phyloP scores from a whole-genome alignment of 2,888 invertebrate species.

The Molorchus minor region DNA sequence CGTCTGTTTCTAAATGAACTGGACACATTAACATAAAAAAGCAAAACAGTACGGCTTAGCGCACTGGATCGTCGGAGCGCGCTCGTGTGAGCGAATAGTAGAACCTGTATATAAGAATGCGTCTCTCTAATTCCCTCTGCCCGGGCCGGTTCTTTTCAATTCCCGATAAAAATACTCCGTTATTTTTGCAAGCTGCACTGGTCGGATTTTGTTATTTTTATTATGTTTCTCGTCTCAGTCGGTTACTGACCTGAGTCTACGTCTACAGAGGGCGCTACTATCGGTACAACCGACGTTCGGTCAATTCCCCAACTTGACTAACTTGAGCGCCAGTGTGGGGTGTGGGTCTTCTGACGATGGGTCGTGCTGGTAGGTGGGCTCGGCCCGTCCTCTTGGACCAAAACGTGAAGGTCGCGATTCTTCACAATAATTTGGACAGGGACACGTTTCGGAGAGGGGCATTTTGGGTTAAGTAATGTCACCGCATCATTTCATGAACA shows the following conservation, averaged over 20 bases:
- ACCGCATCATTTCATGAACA: no score
- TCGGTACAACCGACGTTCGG: conserved; percentile 46
- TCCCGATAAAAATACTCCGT: conserved; percentile 63
- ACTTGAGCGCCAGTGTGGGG: conserved; percentile 22
- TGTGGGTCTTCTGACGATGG: no score
- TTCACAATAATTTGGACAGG: no score
- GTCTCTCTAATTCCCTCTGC: conserved; percentile 53
- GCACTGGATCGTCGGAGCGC: conserved; percentile 10
- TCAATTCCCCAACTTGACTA: conserved; percentile 28
- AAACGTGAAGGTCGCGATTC: no score
- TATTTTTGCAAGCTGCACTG: conserved; percentile 60
- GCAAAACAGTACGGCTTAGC: conserved; percentile 7
- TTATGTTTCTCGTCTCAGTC: conserved; percentile 58
- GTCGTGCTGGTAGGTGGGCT: no score
- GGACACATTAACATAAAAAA: no score
- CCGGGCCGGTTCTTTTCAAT: conserved; percentile 59
- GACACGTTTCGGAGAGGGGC: no score
- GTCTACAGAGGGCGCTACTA: conserved; percentile 54
- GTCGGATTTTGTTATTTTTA: conserved; percentile 63
- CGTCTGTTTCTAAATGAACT: no score
- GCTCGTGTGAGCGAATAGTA: conserved; percentile 14
- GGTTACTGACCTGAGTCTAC: conserved; percentile 57
- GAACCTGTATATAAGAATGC: conserved; percentile 50
- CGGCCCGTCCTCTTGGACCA: no score
- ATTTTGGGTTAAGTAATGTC: no score